phyloP scores from a whole-genome alignment of 2,888 invertebrate genomes.

The Dryobota labecula region DNA sequence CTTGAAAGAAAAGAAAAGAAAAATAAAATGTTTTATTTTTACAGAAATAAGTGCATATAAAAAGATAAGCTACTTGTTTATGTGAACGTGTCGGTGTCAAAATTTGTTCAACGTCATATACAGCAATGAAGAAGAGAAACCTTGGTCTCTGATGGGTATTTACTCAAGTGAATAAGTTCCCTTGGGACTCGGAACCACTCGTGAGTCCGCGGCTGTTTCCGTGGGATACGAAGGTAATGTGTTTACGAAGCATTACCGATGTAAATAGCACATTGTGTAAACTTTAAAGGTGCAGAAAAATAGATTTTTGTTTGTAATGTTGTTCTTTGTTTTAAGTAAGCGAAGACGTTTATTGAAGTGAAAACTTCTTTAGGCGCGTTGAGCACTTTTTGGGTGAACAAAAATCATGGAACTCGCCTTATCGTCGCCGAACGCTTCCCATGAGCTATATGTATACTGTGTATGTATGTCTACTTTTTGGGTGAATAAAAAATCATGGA shows the following conservation, averaged over 20 bases:
- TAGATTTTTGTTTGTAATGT: conserved; percentile 21
- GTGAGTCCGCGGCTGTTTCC: conserved; percentile 38
- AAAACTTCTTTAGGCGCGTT: too few relatives aligned
- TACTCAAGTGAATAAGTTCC: conserved; percentile 18
- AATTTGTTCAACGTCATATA: not conserved
- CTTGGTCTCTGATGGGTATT: conserved; percentile 7
- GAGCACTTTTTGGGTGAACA: too few relatives aligned
- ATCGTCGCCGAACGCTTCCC: too few relatives aligned
- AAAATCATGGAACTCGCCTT: too few relatives aligned
- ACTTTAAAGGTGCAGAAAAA: conserved; percentile 38
- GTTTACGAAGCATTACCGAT: conserved; percentile 50
- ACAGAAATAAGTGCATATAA: not conserved
- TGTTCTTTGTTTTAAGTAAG: not conserved
- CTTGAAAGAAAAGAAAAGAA: not conserved
- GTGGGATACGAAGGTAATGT: conserved; percentile 36
- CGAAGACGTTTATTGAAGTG: too few relatives aligned
- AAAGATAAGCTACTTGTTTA: not conserved
- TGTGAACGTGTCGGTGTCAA: not conserved
- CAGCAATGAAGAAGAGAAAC: not conserved
- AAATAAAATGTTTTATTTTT: not conserved
- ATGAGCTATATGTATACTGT: too few relatives aligned
- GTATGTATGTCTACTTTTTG: too few relatives aligned
- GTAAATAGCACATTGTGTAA: conserved; percentile 43
- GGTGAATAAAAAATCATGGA: too few relatives aligned
- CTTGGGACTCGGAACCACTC: conserved; percentile 27